Evolutionary conservation across 2,888 invertebrate genomes (phyloP).

Genomic region (Ptilodon capucinus): DNA sequence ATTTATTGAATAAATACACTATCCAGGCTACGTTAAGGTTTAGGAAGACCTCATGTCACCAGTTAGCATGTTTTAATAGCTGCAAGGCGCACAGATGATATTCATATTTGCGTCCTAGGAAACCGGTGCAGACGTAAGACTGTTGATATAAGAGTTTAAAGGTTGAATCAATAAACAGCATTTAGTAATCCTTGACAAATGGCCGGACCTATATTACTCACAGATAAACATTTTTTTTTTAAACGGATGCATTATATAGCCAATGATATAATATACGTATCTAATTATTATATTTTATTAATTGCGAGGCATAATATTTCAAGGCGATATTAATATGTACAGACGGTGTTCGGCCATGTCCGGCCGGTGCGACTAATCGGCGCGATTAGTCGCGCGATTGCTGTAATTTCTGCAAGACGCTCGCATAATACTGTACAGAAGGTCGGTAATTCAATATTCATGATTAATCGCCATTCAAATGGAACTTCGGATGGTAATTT

Average conservation of each 20-base stretch:
- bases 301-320: not conserved
- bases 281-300: not conserved
- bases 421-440: not conserved
- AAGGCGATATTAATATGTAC: not conserved
- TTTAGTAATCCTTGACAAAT: too few species aligned
- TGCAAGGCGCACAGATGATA: too few species aligned
- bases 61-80: too few species aligned
- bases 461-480: not conserved
- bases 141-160: too few species aligned
- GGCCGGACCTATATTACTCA: too few species aligned
- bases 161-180: too few species aligned
- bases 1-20: not conserved
- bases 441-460: not conserved
- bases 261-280: too few species aligned
- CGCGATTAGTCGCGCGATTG: conserved; percentile 11
- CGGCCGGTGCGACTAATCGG: conserved; percentile 3
- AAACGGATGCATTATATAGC: too few species aligned
- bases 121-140: too few species aligned
- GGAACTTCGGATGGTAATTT: not conserved
- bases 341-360: not conserved
- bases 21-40: not conserved
- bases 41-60: too few species aligned
- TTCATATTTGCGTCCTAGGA: too few species aligned
- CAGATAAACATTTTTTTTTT: too few species aligned
- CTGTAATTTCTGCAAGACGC: not conserved